Evolutionary conservation across 1,140 invertebrate species (phyloP).

Genomic region (Bombus affinis): DNA sequence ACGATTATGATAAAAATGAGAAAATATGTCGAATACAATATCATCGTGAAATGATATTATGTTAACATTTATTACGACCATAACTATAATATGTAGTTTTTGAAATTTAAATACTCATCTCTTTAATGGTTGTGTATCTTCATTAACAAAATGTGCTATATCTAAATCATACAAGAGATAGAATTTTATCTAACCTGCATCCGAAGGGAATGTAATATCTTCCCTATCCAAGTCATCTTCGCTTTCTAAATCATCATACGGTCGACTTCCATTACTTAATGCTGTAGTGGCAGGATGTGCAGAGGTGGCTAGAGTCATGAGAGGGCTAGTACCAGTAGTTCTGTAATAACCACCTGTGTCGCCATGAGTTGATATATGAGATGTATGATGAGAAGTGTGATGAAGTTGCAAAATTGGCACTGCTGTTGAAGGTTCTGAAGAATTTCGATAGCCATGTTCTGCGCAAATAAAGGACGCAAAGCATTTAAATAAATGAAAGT

Average conservation of each 20-base stretch:
- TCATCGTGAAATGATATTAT: too few relatives aligned
- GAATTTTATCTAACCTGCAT: slow-evolving; percentile 84
- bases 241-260: slow-evolving; percentile 93
- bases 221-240: slow-evolving; percentile 94
- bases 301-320: slow-evolving; percentile 81
- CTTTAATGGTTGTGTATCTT: too few relatives aligned
- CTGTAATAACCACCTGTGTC: slow-evolving; percentile 78
- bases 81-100: too few relatives aligned
- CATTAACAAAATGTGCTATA: not conserved
- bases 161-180: not conserved
- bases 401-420: slow-evolving; percentile 77
- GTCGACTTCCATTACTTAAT: slow-evolving; percentile 84
- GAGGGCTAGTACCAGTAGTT: slow-evolving; percentile 82
- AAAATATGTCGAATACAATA: too few relatives aligned
- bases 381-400: slow-evolving; percentile 73
- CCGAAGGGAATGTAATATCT: slow-evolving; percentile 92
- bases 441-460: slow-evolving; percentile 79
- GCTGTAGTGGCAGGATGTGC: slow-evolving; percentile 81
- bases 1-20: too few relatives aligned
- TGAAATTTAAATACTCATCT: too few relatives aligned
- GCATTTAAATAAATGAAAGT: slow-evolving; percentile 4
- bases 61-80: too few relatives aligned
- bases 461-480: slow-evolving; percentile 17
- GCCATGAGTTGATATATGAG: slow-evolving; percentile 77
- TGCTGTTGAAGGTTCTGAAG: slow-evolving; percentile 75